Evolutionary conservation across 2,113 vertebrate genomes (phyloP), one percentile per base, ranked within the genome.

Genomic region (Mastomys coucha): DNA sequence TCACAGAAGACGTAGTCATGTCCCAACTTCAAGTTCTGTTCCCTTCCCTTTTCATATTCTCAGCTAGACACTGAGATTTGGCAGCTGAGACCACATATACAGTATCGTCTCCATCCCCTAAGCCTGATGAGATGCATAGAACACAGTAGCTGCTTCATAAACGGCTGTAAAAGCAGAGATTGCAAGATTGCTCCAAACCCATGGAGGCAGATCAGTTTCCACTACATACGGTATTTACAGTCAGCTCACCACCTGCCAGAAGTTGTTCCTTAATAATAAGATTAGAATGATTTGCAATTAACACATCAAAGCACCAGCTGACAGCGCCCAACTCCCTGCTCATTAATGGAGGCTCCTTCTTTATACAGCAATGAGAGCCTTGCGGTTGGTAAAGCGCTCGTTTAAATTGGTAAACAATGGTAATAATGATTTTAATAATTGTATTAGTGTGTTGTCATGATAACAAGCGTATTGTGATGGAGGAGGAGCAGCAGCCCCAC

Each of bases 281-380:
- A 88, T 95, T 73, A 92, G 86, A 78, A 92, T 73, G 92, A 96
- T 73, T 90, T 51, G 75, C 86, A 90, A 92, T 96, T 82, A 94
- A 87, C 91, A 81, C 91, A 89, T 92, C 95, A 89, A 95, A 95
- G 89, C 78, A 31, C 78, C 95, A 81, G 95, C 88, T 87, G 85
- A 96, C n/a, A 49, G 91, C 3, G 11, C 56, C 73, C 91, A 42
- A 63, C 31, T 87, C 77, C 73, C 67, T 81, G 85, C 75, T 89
- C 80, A 63, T 94, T 92, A 95, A 80, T 51, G 69, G 85, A 56
- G 65, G 58, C 53, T 77, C 51, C 85, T 72, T 87, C 85, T 82
- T 81, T 87, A 75, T 89, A 24, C 39, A 76, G 63, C 93, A 95
- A 81, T 39, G 84, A 89, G 78, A 63, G 91, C 58, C 77, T 51